Evolutionary conservation across 2,797 vertebrate genomes (phyloP), one percentile per base, ranked within the genome.

Genomic region (Lophius americanus): DNA sequence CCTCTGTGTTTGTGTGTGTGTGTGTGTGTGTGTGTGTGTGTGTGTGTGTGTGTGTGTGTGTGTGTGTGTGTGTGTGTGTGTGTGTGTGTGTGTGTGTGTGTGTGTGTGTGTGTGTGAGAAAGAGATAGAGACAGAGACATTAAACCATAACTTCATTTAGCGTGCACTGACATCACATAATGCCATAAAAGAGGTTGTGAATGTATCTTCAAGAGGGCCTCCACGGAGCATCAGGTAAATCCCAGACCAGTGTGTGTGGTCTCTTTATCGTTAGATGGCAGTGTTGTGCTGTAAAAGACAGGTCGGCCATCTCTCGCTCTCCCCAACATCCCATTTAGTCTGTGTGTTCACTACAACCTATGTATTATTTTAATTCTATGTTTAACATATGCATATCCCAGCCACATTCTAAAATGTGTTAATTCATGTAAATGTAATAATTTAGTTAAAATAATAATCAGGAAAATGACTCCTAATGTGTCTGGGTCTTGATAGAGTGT

Each of bases 201-300:
- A 3, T 38, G 35, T 49, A 42, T 6, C 53, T 50, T 12, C 44
- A 60, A 37, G 2, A 37, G 9, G 13, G 56, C 39, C 5, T 23
- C 23, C 23, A 23, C 23, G 23, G 23, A 23, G 23, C 23, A 23
- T 23, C 23, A 23, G 23, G 23, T 23, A 23, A 23, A 23, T 23
- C 23, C 23, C 23, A 23, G 23, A 23, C 23, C 23, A 23, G 35
- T 43, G 9, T 53, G 14, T 69, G 49, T 44, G 9, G 13, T 6
- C 0, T 54, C 2, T 54, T 9, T 32, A 70, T 62, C 93, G 84
- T 67, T 90, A 94, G 93, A 88, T 91, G 93, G 91, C 92, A 94
- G 88, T 92, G 81, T 89, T 91, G 88, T 80, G 69, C 70, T 36
- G 53, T 67, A 77, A 90, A 78, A 12, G 41, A 41, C 37, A 60